These are phyloP conservation scores for Periparus ater DNA, from an alignment of 2,797 vertebrate genomes.

Conservation along the genomic window DNA sequence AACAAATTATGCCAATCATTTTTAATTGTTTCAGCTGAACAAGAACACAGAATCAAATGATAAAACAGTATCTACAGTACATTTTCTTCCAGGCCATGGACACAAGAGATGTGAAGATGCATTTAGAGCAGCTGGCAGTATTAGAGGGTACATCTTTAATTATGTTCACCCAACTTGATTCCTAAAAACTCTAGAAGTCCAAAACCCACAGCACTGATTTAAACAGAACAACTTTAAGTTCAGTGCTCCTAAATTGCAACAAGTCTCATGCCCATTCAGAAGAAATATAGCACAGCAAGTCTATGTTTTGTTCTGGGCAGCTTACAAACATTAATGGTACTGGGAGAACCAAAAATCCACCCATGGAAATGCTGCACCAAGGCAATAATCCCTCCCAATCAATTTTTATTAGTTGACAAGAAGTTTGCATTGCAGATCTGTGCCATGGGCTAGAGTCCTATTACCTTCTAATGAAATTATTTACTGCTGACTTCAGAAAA, in stretches of 20 bases:
- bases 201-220: neutral
- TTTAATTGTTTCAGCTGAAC: slow-evolving; percentile 24
- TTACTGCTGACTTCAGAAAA: neutral
- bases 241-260: neutral
- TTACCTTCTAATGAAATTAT: neutral
- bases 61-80: neutral
- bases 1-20: neutral
- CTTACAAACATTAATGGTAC: neutral
- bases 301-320: neutral
- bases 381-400: neutral
- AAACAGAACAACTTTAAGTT: neutral
- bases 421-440: neutral
- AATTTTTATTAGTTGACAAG: neutral
- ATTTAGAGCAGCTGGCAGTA: neutral
- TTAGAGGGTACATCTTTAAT: neutral
- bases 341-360: neutral
- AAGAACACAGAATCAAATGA: neutral
- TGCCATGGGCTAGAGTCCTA: neutral
- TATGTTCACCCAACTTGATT: neutral
- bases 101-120: neutral
- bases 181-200: neutral
- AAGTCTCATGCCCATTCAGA: neutral
- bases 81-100: neutral
- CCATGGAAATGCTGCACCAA: neutral
- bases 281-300: accelerated